Base-by-base conservation (phyloP, 1,140 invertebrate genomes). In the Macrosteles quadrilineatus region DNA sequence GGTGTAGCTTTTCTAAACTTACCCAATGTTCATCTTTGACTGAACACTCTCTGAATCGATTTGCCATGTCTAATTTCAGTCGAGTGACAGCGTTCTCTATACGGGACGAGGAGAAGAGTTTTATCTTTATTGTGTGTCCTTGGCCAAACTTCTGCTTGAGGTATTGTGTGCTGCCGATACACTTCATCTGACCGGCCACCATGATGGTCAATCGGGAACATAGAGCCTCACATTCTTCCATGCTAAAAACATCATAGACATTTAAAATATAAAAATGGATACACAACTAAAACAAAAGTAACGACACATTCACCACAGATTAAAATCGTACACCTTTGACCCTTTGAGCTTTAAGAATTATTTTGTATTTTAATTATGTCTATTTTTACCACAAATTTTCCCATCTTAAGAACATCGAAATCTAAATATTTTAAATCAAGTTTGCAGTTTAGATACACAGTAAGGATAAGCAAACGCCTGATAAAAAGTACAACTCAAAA, bases 161-260 rank as follows among this genome's bases (percentile, higher is more conserved):
- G 23, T 82, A 76, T 21, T 80, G 80, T 63, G 84, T 82, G 50
- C 78, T 80, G 21, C 82, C 83, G 0, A 83, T 72, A 67, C 80
- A 83, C 69, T 81, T 73, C 73, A 75, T 74, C 14, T 89, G 84
- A 0, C 94, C 95, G 77, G 89, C 89, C 1, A 95, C 92, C 93
- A 97, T 96, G 50, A 96, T 92, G 25, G 91, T 93, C 62, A 96
- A 79, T 63, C 92, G 80, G 27, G 91, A 91, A 76, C 94, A 96
- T 1, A 96, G 82, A 17, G 90, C 92, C 80, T 97, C 94, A 80
- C 92, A 95, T 67, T 75, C 74, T 12, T 75, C 74, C 74, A 75
- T 75, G 40, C 68, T 70, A 47, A 31, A 69, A 69, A 2, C 47
- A 68, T 21, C 14, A 57, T n/a, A n/a, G n/a, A n/a, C n/a, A n/a